Evolutionary conservation across 2,113 vertebrate genomes (phyloP).

Genomic region (Mobula hypostoma): DNA sequence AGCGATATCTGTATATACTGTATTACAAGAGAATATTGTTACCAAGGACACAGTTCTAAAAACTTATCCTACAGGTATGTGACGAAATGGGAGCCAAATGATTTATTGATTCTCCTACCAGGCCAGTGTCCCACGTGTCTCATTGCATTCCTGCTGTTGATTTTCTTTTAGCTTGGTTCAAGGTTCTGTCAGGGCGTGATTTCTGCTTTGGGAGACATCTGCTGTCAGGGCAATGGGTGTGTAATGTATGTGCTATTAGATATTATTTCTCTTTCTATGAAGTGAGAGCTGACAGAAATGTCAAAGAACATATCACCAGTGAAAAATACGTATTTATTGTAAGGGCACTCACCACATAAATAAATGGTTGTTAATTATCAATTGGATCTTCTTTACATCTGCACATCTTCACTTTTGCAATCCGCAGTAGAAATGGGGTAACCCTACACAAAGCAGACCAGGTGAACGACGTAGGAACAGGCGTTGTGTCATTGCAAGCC

Average conservation of each 20-base stretch:
- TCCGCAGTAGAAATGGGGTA: background rate
- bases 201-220: background rate
- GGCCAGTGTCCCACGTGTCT: background rate
- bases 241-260: constrained; percentile 16
- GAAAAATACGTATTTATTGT: background rate
- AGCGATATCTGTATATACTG: no score
- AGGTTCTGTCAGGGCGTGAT: constrained; percentile 20
- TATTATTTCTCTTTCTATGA: constrained; percentile 10
- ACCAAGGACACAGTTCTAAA: background rate
- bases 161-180: constrained; percentile 24
- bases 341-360: background rate
- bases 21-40: background rate
- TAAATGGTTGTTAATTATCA: constrained; percentile 7
- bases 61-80: constrained; percentile 17
- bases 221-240: constrained; percentile 11
- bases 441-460: background rate
- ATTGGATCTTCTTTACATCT: background rate
- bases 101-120: constrained; percentile 31
- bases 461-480: no score
- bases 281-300: background rate
- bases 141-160: constrained; percentile 25
- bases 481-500: background rate
- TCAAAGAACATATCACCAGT: background rate
- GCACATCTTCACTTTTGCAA: background rate
- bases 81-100: constrained; percentile 15